These are phyloP conservation scores for Lophotriccus pileatus DNA, from an alignment of 2,797 vertebrate species.

Conservation along the genomic window DNA sequence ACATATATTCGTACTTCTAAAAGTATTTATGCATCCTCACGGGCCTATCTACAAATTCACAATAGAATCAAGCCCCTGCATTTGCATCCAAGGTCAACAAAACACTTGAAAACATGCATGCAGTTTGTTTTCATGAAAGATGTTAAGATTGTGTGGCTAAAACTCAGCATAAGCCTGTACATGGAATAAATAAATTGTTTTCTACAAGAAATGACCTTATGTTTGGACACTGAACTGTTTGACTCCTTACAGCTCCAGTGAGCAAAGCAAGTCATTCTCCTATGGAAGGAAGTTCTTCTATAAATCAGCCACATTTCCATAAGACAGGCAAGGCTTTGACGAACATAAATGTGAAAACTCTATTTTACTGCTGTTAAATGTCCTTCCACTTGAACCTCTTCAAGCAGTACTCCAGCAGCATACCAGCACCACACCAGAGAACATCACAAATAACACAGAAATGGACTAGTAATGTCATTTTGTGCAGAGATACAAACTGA, in stretches of 20 bases:
- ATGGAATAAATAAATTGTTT: background rate
- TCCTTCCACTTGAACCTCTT: slow-evolving; percentile 34
- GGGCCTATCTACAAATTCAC: background rate
- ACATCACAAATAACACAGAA: slow-evolving; percentile 32
- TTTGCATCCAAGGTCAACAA: slow-evolving; percentile 12
- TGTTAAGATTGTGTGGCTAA: background rate
- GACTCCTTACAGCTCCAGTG: background rate
- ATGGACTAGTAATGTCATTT: slow-evolving; percentile 35
- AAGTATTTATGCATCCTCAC: background rate
- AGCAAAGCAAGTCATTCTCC: background rate
- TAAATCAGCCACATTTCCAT: background rate
- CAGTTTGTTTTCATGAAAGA: background rate
- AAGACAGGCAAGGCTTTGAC: background rate
- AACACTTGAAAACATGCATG: background rate
- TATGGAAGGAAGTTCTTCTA: background rate
- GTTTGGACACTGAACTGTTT: background rate
- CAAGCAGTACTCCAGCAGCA: slow-evolving; percentile 18
- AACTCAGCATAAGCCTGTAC: background rate
- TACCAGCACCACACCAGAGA: background rate
- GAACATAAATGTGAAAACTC: background rate
- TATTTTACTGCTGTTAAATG: slow-evolving; percentile 28
- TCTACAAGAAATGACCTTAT: background rate
- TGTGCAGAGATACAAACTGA: slow-evolving; percentile 49
- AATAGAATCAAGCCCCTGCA: background rate
- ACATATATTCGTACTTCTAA: background rate